phyloP scores from a whole-genome alignment of 2,797 vertebrate species.

The Nothura maculosa region DNA sequence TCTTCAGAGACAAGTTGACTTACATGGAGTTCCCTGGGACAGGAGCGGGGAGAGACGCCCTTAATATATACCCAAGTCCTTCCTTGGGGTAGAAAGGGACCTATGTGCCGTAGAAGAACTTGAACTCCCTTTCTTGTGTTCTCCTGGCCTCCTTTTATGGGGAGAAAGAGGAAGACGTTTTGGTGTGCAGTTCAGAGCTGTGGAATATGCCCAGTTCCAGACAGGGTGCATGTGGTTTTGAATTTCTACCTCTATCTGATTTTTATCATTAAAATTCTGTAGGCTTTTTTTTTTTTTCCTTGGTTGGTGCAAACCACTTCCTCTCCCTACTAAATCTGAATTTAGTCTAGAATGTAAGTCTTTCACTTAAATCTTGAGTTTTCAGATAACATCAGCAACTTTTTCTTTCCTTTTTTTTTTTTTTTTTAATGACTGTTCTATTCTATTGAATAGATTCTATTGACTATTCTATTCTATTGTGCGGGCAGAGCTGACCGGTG shows the following conservation, averaged over 20 bases:
- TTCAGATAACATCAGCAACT: too few species aligned
- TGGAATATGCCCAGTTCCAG: background rate
- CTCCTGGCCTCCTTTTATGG: background rate
- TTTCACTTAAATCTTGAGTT: background rate
- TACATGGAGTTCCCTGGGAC: background rate
- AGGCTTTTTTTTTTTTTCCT: background rate
- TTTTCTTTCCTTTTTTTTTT: too few species aligned
- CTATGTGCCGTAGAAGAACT: background rate
- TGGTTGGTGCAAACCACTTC: background rate
- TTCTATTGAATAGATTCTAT: background rate
- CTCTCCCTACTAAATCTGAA: background rate
- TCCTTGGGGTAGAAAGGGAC: background rate
- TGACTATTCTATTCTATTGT: background rate
- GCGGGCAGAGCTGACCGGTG: background rate
- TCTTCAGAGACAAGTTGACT: background rate
- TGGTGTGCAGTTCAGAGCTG: background rate
- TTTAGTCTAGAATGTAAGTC: background rate
- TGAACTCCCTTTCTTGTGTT: background rate
- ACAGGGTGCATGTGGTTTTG: background rate
- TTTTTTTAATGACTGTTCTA: background rate
- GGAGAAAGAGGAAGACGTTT: background rate
- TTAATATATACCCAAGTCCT: background rate
- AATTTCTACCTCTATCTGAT: background rate
- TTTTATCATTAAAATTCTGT: background rate
- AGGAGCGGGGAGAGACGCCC: background rate